Conservation (phyloP, 2,797 vertebrate species). For the Rhinatrema bivittatum region DNA sequence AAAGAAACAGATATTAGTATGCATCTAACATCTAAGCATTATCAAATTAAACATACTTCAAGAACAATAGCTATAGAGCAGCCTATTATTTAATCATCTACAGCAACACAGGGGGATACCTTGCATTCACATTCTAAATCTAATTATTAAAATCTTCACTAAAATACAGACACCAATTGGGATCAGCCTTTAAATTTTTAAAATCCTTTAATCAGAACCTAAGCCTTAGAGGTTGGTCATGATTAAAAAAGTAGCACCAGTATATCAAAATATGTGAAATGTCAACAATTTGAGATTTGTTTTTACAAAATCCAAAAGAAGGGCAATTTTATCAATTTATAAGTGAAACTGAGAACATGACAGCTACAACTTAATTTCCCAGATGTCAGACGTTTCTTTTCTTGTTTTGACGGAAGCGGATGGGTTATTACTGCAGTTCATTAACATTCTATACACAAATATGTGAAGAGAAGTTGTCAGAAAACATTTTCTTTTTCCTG, state of each 20-base stretch:
- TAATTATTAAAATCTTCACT: slow-evolving; percentile 9
- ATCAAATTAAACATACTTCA: not conserved
- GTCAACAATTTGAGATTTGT: slow-evolving; percentile 5
- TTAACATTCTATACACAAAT: slow-evolving; percentile 25
- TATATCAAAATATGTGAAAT: slow-evolving; percentile 13
- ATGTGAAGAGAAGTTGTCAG: slow-evolving; percentile 15
- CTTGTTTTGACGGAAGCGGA: slow-evolving; percentile 12
- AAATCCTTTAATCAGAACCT: slow-evolving; percentile 4
- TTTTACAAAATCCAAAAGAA: slow-evolving; percentile 13
- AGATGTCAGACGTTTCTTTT: slow-evolving; percentile 11
- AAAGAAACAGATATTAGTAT: too few species aligned
- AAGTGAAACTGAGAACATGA: slow-evolving; percentile 7
- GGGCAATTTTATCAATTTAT: slow-evolving; percentile 12
- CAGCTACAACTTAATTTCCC: slow-evolving; percentile 12
- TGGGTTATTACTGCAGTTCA: slow-evolving; percentile 16
- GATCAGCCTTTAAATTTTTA: slow-evolving; percentile 15
- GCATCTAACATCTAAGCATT: slow-evolving; percentile 1
- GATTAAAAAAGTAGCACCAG: slow-evolving; percentile 12
- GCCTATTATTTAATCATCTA: too few species aligned
- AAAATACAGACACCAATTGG: slow-evolving; percentile 4
- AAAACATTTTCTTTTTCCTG: not conserved
- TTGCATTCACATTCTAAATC: slow-evolving; percentile 6
- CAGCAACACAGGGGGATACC: too few species aligned
- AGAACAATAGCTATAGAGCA: too few species aligned
- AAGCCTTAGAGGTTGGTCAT: slow-evolving; percentile 7